phyloP scores from a whole-genome alignment of 1,140 invertebrate species.

The Drosophila busckii region DNA sequence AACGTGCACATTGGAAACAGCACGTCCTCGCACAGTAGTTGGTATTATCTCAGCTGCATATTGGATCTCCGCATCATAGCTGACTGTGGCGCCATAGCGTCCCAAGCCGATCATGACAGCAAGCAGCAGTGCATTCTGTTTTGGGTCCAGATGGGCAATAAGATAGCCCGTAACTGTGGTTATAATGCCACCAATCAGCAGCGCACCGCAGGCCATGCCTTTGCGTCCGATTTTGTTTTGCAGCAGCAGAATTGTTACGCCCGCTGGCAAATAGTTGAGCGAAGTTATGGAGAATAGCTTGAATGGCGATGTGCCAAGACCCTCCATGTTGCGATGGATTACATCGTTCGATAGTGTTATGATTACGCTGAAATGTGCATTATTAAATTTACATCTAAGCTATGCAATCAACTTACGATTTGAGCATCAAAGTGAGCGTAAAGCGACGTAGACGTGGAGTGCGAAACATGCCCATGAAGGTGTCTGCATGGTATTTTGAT shows the following conservation, averaged over 20 bases:
- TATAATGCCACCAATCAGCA: conserved; percentile 80
- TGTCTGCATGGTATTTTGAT: conserved; percentile 29
- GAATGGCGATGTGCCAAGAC: conserved; percentile 81
- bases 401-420: conserved; percentile 79
- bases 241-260: conserved; percentile 80
- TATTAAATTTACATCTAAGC: background rate
- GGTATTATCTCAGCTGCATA: conserved; percentile 85
- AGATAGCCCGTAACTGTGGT: conserved; percentile 64
- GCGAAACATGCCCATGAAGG: conserved; percentile 79
- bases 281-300: conserved; percentile 81
- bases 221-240: conserved; percentile 82
- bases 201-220: conserved; percentile 80
- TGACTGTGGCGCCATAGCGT: conserved; percentile 82
- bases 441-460: conserved; percentile 80
- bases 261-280: conserved; percentile 81
- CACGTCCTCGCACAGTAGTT: conserved; percentile 82
- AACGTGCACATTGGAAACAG: conserved; percentile 80
- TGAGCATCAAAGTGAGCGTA: conserved; percentile 80
- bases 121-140: conserved; percentile 49
- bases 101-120: conserved; percentile 79
- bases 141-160: conserved; percentile 42
- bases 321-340: conserved; percentile 82
- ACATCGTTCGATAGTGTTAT: conserved; percentile 83
- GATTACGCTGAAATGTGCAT: conserved; percentile 79
- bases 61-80: conserved; percentile 83